phyloP scores from a whole-genome alignment of 2,797 vertebrate genomes.

The Siniperca undulata region DNA sequence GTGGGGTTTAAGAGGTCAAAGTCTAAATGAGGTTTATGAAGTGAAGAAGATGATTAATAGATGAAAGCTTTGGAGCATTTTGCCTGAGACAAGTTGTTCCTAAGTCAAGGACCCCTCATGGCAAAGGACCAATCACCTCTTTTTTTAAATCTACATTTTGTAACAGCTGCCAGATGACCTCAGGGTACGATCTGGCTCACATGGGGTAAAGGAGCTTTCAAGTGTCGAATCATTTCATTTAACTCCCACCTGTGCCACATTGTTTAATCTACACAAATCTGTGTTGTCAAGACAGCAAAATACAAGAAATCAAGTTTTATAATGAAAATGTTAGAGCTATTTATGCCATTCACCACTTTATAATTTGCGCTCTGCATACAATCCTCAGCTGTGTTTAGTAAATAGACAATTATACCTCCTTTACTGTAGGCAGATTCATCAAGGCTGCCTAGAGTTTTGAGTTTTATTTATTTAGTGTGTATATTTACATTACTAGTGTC shows the following conservation, averaged over 20 bases:
- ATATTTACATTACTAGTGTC: neutral
- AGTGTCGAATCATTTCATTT: neutral
- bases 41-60: neutral
- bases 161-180: slow-evolving; percentile 12
- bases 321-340: neutral
- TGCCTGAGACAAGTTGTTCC: neutral
- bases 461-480: neutral
- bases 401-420: neutral
- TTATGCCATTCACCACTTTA: neutral
- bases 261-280: neutral
- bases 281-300: slow-evolving; percentile 1
- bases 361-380: neutral
- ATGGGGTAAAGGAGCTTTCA: neutral
- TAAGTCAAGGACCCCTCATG: neutral
- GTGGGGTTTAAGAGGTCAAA: neutral
- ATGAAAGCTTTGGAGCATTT: slow-evolving; percentile 11
- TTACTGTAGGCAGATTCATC: neutral
- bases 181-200: slow-evolving; percentile 4
- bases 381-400: neutral
- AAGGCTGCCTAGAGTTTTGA: neutral
- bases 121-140: slow-evolving; percentile 5
- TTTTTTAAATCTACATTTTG: slow-evolving; percentile 18
- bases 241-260: neutral
- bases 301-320: neutral
- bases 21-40: neutral